Base-by-base conservation (phyloP, 2,888 invertebrate species). In the Podabrus alpinus region DNA sequence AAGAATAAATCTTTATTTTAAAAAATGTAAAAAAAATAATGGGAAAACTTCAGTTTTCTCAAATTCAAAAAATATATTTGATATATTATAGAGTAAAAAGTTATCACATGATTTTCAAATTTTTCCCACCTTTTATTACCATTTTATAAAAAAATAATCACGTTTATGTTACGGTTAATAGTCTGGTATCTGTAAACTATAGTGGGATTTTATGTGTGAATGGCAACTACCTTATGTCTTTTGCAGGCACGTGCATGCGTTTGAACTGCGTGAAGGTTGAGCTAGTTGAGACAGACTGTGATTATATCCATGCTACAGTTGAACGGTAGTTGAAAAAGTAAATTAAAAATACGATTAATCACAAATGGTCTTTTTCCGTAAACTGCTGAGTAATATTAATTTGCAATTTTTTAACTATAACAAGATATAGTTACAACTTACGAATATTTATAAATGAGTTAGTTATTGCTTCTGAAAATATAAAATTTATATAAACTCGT, bases 91-190 rank as follows among this genome's bases (percentile, higher is more conserved):
- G n/a, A n/a, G n/a, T n/a, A 45, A n/a, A 45, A n/a, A 3, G 4
- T 11, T 21, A 7, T 4, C 2, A 3, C 7, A 29, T 2, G 3
- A 45, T 45, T 45, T 45, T 45, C n/a, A 45, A 45, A 45, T n/a
- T 45, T 45, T 45, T 9, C 2, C 1, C n/a, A n/a, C 2, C 7
- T n/a, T 45, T n/a, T n/a, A 45, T 45, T 45, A n/a, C 45, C 5
- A 45, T n/a, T 45, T 13, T 45, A 45, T 45, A 45, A 45, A 45
- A 45, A 25, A 45, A 45, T 68, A 71, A 73, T 71, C 73, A 59
- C 68, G 66, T 73, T 70, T 67, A 60, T 16, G 17, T 45, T 45
- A 45, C 45, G 45, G 45, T 45, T n/a, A 45, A 45, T 45, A 45
- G 45, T 45, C 45, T 45, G 45, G 45, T 45, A 45, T 45, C 29